A percentile compares a stretch with the other conserved stretches of the same genome.
Conservation (phyloP, 1,140 invertebrate species). For the Zaprionus ornatus region DNA sequence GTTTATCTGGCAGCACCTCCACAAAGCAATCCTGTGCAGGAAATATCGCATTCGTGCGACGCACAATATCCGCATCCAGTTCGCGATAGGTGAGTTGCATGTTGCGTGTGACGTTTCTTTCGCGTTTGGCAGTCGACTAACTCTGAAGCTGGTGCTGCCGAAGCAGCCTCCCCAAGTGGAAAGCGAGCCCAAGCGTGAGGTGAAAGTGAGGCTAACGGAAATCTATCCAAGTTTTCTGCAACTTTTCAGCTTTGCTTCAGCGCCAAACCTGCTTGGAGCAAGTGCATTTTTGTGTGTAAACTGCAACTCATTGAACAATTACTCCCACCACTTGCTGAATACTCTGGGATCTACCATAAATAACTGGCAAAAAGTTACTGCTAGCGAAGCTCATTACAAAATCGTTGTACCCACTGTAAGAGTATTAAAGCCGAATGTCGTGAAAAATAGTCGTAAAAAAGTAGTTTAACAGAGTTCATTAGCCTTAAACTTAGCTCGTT, state of each 20-base stretch:
- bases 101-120: conserved; percentile 1
- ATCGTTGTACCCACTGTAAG: not conserved
- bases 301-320: conserved; percentile 1
- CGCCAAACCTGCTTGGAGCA: conserved; percentile 30
- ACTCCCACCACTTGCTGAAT: not conserved
- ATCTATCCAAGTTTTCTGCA: conserved; percentile 38
- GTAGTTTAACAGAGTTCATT: not conserved
- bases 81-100: conserved; percentile 86
- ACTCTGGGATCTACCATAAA: not conserved
- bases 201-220: conserved; percentile 48
- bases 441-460: not conserved
- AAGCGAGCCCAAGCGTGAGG: conserved; percentile 47
- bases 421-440: not conserved
- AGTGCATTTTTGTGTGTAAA: conserved; percentile 19
- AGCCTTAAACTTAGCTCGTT: not conserved
- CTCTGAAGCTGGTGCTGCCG: not conserved
- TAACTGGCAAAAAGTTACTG: not conserved
- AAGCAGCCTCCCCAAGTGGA: conserved; percentile 14
- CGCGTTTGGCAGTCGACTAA: conserved; percentile 37
- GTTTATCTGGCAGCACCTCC: conserved; percentile 88
- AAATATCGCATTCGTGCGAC: conserved; percentile 87
- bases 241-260: conserved; percentile 40
- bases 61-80: conserved; percentile 86
- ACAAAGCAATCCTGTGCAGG: conserved; percentile 88
- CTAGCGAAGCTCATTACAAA: not conserved